Evolutionary conservation across 2,113 vertebrate species (phyloP).

Genomic region (Mirounga angustirostris): DNA sequence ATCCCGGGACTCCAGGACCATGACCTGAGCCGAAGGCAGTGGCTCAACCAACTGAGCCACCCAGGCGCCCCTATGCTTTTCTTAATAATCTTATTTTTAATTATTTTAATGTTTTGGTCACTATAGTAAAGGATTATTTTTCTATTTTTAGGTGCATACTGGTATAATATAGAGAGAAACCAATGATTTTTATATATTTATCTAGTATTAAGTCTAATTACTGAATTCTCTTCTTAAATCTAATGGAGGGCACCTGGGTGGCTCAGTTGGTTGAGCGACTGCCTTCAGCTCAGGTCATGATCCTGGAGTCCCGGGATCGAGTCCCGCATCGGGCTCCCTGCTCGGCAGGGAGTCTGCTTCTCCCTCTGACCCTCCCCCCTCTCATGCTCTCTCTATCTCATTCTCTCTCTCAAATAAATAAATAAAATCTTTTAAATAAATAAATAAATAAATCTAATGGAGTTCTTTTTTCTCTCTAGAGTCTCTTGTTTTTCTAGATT

Average conservation of each 20-base stretch:
- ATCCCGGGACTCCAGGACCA: no score
- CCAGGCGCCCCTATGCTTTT: neutral
- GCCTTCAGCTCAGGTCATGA: no score
- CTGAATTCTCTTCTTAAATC: neutral
- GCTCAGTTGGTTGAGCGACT: no score
- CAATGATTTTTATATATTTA: constrained; percentile 9
- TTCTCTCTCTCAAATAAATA: no score
- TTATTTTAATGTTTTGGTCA: constrained; percentile 18
- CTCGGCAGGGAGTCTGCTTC: no score
- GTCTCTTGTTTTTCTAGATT: neutral
- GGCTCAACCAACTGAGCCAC: no score
- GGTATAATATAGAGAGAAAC: neutral
- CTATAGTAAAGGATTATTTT: neutral
- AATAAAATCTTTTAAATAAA: no score
- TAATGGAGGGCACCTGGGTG: neutral
- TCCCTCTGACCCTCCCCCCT: no score
- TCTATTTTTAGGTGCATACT: neutral
- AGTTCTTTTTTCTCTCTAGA: neutral
- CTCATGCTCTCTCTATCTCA: no score
- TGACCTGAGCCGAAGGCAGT: no score
- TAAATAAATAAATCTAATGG: neutral
- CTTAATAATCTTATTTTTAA: neutral
- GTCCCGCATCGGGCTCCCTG: no score
- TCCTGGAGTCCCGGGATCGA: no score
- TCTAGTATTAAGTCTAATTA: neutral